A percentile compares a stretch with the other conserved stretches of the same genome.
Evolutionary conservation across 2,113 vertebrate genomes (phyloP).

Genomic region (Rhinolophus sinicus): DNA sequence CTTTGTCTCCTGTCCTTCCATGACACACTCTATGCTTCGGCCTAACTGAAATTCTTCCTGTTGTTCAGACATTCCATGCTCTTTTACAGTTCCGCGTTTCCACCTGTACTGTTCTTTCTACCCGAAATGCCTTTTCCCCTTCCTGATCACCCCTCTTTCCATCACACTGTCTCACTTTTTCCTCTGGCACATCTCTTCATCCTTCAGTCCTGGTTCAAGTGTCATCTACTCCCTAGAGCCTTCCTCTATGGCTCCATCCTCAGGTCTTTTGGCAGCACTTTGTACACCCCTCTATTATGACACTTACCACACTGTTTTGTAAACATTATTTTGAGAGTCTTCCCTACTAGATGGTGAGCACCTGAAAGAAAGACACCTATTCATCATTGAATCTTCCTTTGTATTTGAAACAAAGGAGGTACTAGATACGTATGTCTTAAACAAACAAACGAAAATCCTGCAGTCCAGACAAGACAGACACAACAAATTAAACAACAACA

Average conservation of each 20-base stretch:
- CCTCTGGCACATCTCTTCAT: neutral
- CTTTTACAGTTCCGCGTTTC: neutral
- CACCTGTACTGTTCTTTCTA: neutral
- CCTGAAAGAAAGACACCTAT: neutral
- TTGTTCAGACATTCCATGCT: neutral
- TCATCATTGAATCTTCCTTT: slow-evolving; percentile 18
- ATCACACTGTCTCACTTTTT: neutral
- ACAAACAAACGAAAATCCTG: slow-evolving; percentile 17
- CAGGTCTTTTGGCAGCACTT: neutral
- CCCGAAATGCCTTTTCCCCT: neutral
- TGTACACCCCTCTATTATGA: neutral
- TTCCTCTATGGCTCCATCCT: neutral
- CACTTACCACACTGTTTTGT: slow-evolving; percentile 31
- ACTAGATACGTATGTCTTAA: neutral
- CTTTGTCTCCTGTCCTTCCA: neutral
- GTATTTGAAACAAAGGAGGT: slow-evolving; percentile 41
- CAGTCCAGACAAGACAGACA: slow-evolving; percentile 7
- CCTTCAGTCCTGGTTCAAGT: neutral
- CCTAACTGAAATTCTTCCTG: neutral
- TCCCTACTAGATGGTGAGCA: neutral
- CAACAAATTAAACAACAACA: slow-evolving; percentile 32
- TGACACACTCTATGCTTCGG: neutral
- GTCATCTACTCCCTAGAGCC: neutral
- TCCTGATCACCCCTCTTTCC: neutral
- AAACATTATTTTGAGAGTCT: slow-evolving; percentile 43